Conservation (phyloP, 2,797 vertebrate genomes). For the Pelodytes ibericus region DNA sequence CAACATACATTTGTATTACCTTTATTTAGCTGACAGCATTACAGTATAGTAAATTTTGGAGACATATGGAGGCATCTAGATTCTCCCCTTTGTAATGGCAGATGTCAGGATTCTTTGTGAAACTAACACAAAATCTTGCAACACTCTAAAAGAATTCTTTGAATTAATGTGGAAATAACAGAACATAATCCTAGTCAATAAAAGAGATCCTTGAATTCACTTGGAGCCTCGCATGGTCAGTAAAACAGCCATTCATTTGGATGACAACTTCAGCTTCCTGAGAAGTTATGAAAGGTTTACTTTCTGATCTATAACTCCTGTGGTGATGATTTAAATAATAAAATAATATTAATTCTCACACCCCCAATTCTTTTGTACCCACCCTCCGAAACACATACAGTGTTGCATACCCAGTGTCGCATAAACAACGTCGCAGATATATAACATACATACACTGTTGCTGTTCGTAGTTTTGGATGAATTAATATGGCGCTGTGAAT, state of each 20-base stretch:
- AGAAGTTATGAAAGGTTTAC: neutral
- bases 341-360: too few relatives aligned
- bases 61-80: constrained; percentile 11
- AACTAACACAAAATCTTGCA: constrained; percentile 18
- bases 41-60: constrained; percentile 20
- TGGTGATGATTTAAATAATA: too few relatives aligned
- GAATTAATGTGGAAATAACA: constrained; percentile 9
- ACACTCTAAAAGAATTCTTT: constrained; percentile 3
- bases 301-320: too few relatives aligned
- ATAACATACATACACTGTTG: too few relatives aligned
- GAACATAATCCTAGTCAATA: constrained; percentile 9
- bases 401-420: too few relatives aligned
- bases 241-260: constrained; percentile 18
- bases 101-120: constrained; percentile 31
- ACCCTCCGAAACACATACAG: too few relatives aligned
- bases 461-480: too few relatives aligned
- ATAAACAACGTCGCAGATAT: too few relatives aligned
- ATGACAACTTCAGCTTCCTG: neutral
- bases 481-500: too few relatives aligned
- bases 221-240: constrained; percentile 34
- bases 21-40: constrained; percentile 30
- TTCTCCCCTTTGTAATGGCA: constrained; percentile 16
- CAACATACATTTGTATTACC: constrained; percentile 8
- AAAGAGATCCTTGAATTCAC: constrained; percentile 24
- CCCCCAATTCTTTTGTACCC: too few relatives aligned